A percentile compares a stretch with the other conserved stretches of the same genome.
Evolutionary conservation across 2,797 vertebrate genomes (phyloP).

Genomic region (Tolypeutes matacus): DNA sequence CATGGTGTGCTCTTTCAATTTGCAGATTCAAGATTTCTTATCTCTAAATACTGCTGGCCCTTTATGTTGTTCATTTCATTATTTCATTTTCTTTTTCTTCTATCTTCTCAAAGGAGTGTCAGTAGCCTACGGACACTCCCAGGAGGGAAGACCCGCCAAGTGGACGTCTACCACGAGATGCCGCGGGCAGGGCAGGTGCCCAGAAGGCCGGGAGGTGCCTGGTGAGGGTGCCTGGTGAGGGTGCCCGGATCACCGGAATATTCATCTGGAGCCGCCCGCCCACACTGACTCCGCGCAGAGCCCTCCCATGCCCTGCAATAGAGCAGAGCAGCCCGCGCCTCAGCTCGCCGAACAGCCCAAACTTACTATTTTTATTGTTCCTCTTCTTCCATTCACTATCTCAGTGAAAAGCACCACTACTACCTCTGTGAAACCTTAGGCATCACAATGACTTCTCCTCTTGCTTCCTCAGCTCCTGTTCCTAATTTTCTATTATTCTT

Average conservation of each 20-base stretch:
- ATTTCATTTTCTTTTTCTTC: no score
- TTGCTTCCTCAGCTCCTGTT: no score
- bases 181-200: neutral
- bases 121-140: neutral
- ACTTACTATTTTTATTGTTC: no score
- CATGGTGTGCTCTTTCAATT: neutral
- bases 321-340: fast-evolving
- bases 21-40: constrained; percentile 14
- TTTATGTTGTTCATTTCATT: no score
- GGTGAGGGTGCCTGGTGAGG: no score
- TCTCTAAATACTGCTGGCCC: neutral
- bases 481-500: neutral
- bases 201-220: neutral
- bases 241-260: fast-evolving
- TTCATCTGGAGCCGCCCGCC: no score
- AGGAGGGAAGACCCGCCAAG: neutral
- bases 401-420: neutral
- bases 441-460: neutral
- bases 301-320: fast-evolving
- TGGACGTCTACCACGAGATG: neutral
- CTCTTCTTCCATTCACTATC: neutral
- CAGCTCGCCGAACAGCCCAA: neutral
- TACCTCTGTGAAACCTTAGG: neutral
- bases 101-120: no score
- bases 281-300: fast-evolving